Percentiles rank a stretch among this genome's conserved stretches.
phyloP scores from a whole-genome alignment of 2,113 vertebrate species.

The Ailuropoda melanoleuca region DNA sequence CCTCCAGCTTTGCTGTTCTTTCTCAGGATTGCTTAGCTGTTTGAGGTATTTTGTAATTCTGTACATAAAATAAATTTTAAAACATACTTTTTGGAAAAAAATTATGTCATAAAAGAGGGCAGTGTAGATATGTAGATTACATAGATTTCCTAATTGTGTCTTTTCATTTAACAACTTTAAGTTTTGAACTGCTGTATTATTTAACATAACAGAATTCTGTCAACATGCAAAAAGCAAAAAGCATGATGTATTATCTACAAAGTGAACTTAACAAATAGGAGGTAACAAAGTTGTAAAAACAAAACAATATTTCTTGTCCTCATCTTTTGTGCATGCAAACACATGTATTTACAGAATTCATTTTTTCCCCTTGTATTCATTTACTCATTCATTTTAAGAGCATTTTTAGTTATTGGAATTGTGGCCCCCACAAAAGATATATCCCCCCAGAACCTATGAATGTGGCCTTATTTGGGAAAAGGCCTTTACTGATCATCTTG shows the following conservation, averaged over 20 bases:
- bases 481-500: background rate
- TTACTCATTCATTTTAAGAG: background rate
- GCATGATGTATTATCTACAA: background rate
- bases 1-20: background rate
- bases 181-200: background rate
- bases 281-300: background rate
- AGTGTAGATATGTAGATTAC: background rate
- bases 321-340: background rate
- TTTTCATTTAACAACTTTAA: constrained; percentile 22
- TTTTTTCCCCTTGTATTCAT: background rate
- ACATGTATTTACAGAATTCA: background rate
- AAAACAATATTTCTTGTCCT: background rate
- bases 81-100: background rate
- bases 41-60: background rate
- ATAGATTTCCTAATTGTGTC: background rate
- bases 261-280: background rate
- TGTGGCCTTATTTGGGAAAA: background rate
- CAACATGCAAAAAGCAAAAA: background rate
- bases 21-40: background rate
- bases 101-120: constrained; percentile 2
- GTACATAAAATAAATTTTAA: background rate
- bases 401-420: background rate
- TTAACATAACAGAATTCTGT: constrained; percentile 4
- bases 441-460: background rate
- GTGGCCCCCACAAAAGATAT: background rate